These are phyloP conservation scores for Drosophila multiciliata DNA, from an alignment of 2,888 invertebrate genomes.

Conservation along the genomic window DNA sequence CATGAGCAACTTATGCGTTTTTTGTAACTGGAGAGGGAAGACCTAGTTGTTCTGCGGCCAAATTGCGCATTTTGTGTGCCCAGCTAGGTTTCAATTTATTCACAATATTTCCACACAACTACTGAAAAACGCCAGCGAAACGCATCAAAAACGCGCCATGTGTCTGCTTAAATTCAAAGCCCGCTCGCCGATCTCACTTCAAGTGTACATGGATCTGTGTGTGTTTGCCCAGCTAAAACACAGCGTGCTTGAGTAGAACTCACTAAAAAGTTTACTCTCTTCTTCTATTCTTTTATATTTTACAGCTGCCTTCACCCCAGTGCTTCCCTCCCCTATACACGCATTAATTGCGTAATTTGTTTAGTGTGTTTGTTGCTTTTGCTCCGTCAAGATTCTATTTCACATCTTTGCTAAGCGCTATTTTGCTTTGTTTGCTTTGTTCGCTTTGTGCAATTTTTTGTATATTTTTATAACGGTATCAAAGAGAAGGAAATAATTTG, in stretches of 20 bases:
- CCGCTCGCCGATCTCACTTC: constrained; percentile 27
- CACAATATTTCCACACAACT: constrained; percentile 30
- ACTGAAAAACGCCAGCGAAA: constrained; percentile 42
- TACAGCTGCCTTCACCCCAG: background rate
- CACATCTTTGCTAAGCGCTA: constrained; percentile 29
- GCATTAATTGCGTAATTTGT: constrained; percentile 65
- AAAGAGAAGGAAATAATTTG: background rate
- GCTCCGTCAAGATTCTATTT: constrained; percentile 39
- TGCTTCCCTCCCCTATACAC: background rate
- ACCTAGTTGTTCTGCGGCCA: constrained; percentile 54
- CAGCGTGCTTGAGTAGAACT: constrained; percentile 9
- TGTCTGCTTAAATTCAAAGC: constrained; percentile 39
- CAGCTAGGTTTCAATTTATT: constrained; percentile 27
- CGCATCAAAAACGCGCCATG: constrained; percentile 53
- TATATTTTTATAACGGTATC: constrained; percentile 1
- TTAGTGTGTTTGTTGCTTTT: constrained; percentile 33
- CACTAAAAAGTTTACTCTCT: constrained; percentile 40
- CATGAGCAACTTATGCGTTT: constrained; percentile 26
- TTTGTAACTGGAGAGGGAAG: constrained; percentile 63
- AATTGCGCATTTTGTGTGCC: constrained; percentile 33
- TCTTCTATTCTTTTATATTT: constrained; percentile 7
- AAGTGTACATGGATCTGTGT: background rate
- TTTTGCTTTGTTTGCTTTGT: constrained; percentile 18
- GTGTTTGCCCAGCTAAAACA: constrained; percentile 31
- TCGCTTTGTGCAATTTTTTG: constrained; percentile 7